A percentile compares a stretch with the other conserved stretches of the same genome.
Conservation (phyloP, 2,888 invertebrate species). For the Platerodrilus igneus region DNA sequence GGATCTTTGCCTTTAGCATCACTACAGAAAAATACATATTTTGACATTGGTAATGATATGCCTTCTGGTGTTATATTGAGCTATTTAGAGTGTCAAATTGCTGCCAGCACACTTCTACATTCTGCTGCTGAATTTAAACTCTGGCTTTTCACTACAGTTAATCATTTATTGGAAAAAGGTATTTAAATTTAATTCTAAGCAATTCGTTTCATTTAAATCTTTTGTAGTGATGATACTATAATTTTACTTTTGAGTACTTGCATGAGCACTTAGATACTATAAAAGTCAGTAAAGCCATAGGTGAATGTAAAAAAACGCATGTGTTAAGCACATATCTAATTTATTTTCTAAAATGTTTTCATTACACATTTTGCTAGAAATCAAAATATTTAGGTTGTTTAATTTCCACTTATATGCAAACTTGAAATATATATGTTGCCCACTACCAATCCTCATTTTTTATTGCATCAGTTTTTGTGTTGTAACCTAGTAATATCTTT, state of each 20-base stretch:
- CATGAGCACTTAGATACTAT: neutral
- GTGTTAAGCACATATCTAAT: too few species aligned
- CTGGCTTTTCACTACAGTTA: constrained; percentile 61
- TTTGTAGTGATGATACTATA: constrained; percentile 1
- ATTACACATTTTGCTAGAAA: too few species aligned
- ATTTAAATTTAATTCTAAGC: constrained; percentile 21
- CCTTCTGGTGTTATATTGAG: constrained; percentile 53
- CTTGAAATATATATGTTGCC: too few species aligned
- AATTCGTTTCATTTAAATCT: neutral
- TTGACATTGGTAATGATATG: constrained; percentile 39
- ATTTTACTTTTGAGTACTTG: neutral
- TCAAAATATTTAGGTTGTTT: too few species aligned
- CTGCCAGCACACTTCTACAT: constrained; percentile 63
- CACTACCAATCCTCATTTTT: too few species aligned
- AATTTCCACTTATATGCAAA: too few species aligned
- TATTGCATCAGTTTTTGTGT: too few species aligned
- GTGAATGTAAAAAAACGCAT: too few species aligned
- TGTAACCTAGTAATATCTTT: too few species aligned
- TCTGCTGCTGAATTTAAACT: constrained; percentile 70
- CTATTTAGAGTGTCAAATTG: constrained; percentile 70
- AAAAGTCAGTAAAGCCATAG: too few species aligned
- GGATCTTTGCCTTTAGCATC: constrained; percentile 41
- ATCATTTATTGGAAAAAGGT: constrained; percentile 64
- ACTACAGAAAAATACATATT: constrained; percentile 42
- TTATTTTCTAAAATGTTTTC: too few species aligned